Percentiles rank a stretch among this genome's conserved stretches.
These are phyloP conservation scores for Oegoconia quadripuncta DNA, from an alignment of 2,888 invertebrate genomes.

Conservation along the genomic window DNA sequence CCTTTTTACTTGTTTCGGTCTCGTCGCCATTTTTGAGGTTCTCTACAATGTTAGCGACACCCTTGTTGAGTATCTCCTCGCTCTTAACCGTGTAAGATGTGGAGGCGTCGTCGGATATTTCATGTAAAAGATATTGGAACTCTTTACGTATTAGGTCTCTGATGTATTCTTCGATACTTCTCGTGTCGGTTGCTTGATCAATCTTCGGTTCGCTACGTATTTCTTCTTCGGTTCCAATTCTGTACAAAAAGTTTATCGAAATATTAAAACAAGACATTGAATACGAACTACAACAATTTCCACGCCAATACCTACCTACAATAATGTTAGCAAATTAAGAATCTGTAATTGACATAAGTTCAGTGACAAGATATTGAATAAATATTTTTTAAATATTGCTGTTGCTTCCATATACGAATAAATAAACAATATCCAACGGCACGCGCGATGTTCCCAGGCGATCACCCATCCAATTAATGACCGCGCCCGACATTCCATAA, in stretches of 20 bases:
- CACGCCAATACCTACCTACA: not conserved
- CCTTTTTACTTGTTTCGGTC: slow-evolving; percentile 33
- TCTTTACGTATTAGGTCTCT: slow-evolving; percentile 62
- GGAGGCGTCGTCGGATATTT: slow-evolving; percentile 47
- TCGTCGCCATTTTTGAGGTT: slow-evolving; percentile 42
- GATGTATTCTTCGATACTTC: slow-evolving; percentile 64
- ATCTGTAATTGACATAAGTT: no score
- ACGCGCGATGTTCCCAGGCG: slow-evolving; percentile 46
- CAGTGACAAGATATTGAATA: no score
- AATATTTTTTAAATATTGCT: no score
- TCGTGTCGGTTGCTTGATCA: slow-evolving; percentile 65
- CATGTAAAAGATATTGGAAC: slow-evolving; percentile 53
- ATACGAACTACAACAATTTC: no score
- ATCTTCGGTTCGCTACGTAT: slow-evolving; percentile 35
- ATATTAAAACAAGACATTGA: slow-evolving; percentile 8
- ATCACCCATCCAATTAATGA: slow-evolving; percentile 59
- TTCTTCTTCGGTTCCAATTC: slow-evolving; percentile 23
- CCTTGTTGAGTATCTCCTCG: slow-evolving; percentile 54
- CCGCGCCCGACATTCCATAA: slow-evolving; percentile 51
- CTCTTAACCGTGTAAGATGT: slow-evolving; percentile 26
- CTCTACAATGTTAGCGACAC: slow-evolving; percentile 58
- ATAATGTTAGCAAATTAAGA: no score
- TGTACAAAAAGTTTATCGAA: slow-evolving; percentile 6
- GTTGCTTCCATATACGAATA: slow-evolving; percentile 2
- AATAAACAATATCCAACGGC: slow-evolving; percentile 33